These are phyloP conservation scores for Diogma glabrata DNA, from an alignment of 2,888 invertebrate species.

Conservation along the genomic window DNA sequence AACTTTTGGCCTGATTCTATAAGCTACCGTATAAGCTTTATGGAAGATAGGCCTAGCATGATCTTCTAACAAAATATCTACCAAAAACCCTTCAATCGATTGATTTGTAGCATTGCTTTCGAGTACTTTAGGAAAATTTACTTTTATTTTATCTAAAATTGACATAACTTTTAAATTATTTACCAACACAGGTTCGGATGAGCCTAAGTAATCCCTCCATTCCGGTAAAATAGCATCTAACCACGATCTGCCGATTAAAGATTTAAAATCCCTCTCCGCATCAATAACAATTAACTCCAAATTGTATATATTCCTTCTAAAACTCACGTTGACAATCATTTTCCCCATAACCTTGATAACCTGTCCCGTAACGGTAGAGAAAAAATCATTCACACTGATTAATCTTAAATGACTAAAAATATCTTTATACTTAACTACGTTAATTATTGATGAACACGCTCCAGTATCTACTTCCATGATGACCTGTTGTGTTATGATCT, in stretches of 20 bases:
- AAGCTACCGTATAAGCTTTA: conserved; percentile 19
- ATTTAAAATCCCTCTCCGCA: not conserved
- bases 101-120: not conserved
- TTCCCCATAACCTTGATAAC: not conserved
- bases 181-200: no score
- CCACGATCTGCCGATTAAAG: not conserved
- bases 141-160: not conserved
- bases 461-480: no score
- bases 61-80: not conserved
- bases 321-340: not conserved
- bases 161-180: no score
- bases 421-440: no score
- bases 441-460: no score
- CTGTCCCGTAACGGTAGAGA: no score
- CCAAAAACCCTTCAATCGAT: not conserved
- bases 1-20: conserved; percentile 17
- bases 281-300: not conserved
- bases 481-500: no score
- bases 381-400: not conserved
- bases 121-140: not conserved
- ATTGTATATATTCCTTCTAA: not conserved
- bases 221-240: not conserved
- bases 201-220: not conserved
- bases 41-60: conserved; percentile 14
- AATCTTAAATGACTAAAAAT: no score